Conservation (phyloP, 2,113 vertebrate species). For the Aplodontia rufa region DNA sequence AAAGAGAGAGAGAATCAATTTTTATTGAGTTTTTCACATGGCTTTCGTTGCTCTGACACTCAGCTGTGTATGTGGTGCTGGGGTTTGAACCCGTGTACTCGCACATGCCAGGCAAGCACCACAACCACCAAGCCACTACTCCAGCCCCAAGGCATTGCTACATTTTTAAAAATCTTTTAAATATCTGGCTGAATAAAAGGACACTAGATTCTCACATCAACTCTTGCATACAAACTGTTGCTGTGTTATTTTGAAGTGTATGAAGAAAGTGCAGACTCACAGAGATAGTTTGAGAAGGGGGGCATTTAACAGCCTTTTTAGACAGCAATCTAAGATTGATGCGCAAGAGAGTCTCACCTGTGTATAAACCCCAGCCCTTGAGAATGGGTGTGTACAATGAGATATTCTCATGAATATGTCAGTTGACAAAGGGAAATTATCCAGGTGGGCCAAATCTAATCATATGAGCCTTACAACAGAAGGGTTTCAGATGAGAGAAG, state of each 20-base stretch:
- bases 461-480: not conserved
- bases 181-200: not conserved
- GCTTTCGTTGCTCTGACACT: no score
- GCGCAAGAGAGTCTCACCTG: not conserved
- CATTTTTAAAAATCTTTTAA: conserved; percentile 28
- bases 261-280: not conserved
- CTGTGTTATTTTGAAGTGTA: not conserved
- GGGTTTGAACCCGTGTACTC: no score
- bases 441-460: conserved; percentile 29
- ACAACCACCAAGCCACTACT: no score
- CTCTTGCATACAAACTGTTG: not conserved
- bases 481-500: not conserved
- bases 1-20: no score
- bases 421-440: not conserved
- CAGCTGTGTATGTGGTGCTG: no score
- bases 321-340: conserved; percentile 42
- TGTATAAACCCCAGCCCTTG: not conserved
- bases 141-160: not conserved
- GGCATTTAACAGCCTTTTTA: not conserved
- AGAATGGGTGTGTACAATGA: not conserved
- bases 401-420: conserved; percentile 10
- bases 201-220: not conserved
- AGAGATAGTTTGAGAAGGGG: not conserved
- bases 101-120: no score
- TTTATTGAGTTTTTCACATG: no score